Conservation (phyloP, 1,140 invertebrate genomes). For the Magallana ariakensis region DNA sequence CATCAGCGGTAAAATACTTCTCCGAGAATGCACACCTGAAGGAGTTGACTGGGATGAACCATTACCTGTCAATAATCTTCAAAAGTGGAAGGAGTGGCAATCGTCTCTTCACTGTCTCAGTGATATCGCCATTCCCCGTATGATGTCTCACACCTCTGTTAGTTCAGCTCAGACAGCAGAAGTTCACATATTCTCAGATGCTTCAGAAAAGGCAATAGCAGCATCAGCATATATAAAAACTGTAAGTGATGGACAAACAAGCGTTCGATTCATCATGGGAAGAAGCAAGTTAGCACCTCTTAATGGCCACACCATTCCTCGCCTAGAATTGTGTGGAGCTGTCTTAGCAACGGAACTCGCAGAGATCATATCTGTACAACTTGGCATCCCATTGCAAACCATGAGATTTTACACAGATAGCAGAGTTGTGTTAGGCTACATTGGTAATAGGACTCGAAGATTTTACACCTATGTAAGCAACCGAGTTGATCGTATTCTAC, state of each 20-base stretch:
- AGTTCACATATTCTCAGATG: constrained; percentile 70
- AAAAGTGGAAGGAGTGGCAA: constrained; percentile 10
- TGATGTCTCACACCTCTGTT: neutral
- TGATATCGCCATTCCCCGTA: constrained; percentile 53
- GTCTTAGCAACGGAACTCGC: constrained; percentile 50
- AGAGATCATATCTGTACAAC: constrained; percentile 22
- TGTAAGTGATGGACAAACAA: neutral
- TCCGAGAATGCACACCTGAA: constrained; percentile 45
- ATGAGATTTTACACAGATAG: constrained; percentile 38
- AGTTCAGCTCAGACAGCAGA: constrained; percentile 76
- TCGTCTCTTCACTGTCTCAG: neutral
- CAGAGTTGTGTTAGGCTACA: constrained; percentile 46
- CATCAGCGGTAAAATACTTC: constrained; percentile 54
- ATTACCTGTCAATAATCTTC: neutral
- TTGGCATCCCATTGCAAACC: constrained; percentile 32
- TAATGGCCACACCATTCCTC: constrained; percentile 50
- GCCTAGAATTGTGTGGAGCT: constrained; percentile 53
- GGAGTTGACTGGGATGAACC: constrained; percentile 45
- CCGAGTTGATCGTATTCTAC: constrained; percentile 42
- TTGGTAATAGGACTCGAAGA: constrained; percentile 24
- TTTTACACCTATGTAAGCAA: constrained; percentile 49
- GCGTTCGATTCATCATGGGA: constrained; percentile 44
- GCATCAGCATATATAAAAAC: constrained; percentile 67
- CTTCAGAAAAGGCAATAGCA: constrained; percentile 63
- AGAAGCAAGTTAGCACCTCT: constrained; percentile 45